Evolutionary conservation across 2,888 invertebrate genomes (phyloP).

Genomic region (Agelastica alni): DNA sequence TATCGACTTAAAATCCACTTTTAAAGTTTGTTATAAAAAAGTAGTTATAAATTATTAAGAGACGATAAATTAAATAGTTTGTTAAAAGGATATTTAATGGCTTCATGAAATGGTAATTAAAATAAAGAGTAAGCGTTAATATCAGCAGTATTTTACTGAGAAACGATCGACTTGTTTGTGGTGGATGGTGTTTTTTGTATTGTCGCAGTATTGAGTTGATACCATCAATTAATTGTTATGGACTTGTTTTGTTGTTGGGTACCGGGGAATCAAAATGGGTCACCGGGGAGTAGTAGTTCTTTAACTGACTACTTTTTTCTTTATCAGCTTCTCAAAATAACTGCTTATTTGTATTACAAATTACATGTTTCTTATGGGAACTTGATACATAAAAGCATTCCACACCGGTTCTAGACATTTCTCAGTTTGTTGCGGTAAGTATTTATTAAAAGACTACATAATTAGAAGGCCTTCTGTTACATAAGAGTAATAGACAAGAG

Average conservation of each 20-base stretch:
- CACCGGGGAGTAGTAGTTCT: neutral
- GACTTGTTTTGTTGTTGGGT: neutral
- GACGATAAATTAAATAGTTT: too few relatives aligned
- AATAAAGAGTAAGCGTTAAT: too few relatives aligned
- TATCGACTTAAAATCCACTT: too few relatives aligned
- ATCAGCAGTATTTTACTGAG: neutral
- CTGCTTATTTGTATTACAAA: slow-evolving; percentile 1
- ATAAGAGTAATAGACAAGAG: too few relatives aligned
- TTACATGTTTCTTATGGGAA: slow-evolving; percentile 4
- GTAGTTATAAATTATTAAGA: too few relatives aligned
- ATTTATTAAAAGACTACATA: too few relatives aligned
- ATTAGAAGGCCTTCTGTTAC: too few relatives aligned
- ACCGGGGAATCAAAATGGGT: neutral
- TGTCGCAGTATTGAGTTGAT: neutral
- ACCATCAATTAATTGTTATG: slow-evolving; percentile 4
- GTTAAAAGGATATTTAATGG: too few relatives aligned
- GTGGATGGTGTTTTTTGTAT: neutral
- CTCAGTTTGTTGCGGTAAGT: too few relatives aligned
- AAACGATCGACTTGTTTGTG: neutral
- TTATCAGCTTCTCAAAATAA: neutral
- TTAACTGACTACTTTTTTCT: slow-evolving; percentile 1
- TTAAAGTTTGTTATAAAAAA: too few relatives aligned
- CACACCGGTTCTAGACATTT: too few relatives aligned
- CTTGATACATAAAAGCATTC: neutral
- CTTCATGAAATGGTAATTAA: too few relatives aligned